Evolutionary conservation across 2,888 invertebrate species (phyloP), one percentile per base, ranked within the genome.

Genomic region (Cactoblastis cactorum): DNA sequence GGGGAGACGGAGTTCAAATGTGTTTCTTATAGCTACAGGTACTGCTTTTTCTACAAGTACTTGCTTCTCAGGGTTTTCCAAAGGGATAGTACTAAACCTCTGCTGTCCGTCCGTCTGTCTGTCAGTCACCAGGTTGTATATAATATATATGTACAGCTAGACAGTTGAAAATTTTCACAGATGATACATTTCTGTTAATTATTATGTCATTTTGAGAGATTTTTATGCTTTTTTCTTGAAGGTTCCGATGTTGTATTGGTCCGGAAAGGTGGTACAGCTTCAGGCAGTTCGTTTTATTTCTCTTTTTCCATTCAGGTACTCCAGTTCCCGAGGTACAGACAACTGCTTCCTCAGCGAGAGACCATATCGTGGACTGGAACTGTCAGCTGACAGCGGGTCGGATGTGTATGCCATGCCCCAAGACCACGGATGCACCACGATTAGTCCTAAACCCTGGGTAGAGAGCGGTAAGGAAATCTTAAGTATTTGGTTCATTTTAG

Each of bases 331-430:
- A 0, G 90, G 91, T 0, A 65, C 76, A 0, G 95, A 95, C 65
- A 96, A 96, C 74, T 96, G 96, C 61, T 94, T 94, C 72, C 81
- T 96, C 2, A 95, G 95, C 60, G 93, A 94, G 65, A 84, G 93
- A 6, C 92, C 93, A 0, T 94, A 94, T 58, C 90, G 93, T 57
- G 92, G 92, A 17, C 74, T 95, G 24, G 93, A 95, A 59, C 90
- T 94, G 65, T 94, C 95, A 55, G 92, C 93, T 0, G 96, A 96
- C 68, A 91, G 94, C 12, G 94, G 95, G 53, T 95, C 94, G 37
- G 96, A 96, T 63, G 93, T 95, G 17, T 96, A 96, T 68, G 93
- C 94, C 0, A 93, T 95, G 91, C 92, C 92, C 0, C 91, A 92
- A 28, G 71, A 82, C 43, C 74, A 83, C 15, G 78, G 76, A 4